Evolutionary conservation across 2,797 vertebrate species (phyloP), one percentile per base, ranked within the genome.

Genomic region (Arnoldichthys spilopterus): DNA sequence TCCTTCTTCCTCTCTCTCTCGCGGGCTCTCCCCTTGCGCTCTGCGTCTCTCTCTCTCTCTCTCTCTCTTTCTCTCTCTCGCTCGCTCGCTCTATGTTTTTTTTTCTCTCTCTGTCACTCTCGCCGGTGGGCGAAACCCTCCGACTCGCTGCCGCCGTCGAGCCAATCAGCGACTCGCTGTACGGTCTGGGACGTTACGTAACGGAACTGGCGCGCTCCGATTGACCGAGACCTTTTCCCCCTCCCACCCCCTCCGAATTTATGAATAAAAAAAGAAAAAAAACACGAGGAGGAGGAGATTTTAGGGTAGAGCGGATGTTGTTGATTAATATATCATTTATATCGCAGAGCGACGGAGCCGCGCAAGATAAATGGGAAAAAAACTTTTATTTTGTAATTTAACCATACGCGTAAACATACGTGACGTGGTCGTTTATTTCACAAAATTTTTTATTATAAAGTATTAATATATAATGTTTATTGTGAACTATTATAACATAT

Each of bases 221-320:
- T 58, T 58, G 54, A 24, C 20, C 51, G 51, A 54, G n/a, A 54
- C 22, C 20, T 54, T 54, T n/a, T 15, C 15, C 2, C 2, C 4
- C 15, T 4, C 4, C 18, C 16, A 1, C 49, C 6, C 20, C 20
- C 6, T 56, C 53, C 0, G 11, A 26, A 58, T 4, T 24, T n/a
- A 47, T 74, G 68, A 74, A 59, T 18, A 58, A 18, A 54, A 53
- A 82, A 66, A 69, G 51, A 32, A 22, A 22, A 3, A 22, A n/a
- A n/a, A n/a, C n/a, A n/a, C n/a, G n/a, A 16, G 15, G 45, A 47
- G 45, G 8, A 47, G 8, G 62, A 0, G 56, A 20, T 85, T 61
- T 87, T 87, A 88, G 87, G 85, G 87, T 86, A 78, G 84, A 83
- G 30, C 66, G n/a, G 53, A 37, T 3, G 34, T 3, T 3, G 8